A percentile compares a stretch with the other conserved stretches of the same genome.
Conservation (phyloP, 1,140 invertebrate genomes). For the Drosophila serrata region DNA sequence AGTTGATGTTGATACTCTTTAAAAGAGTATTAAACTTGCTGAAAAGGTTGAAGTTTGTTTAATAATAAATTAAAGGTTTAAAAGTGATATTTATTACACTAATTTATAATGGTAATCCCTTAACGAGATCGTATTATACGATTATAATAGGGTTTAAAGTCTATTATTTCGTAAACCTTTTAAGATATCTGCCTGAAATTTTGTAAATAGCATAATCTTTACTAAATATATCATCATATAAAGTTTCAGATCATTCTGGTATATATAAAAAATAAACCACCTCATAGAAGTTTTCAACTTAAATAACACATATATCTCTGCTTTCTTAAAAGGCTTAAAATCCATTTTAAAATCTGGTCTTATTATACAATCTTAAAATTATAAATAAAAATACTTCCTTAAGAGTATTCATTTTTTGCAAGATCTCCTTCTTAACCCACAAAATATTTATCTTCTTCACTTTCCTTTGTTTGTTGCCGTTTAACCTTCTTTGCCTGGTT, state of each 20-base stretch:
- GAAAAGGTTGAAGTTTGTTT: background rate
- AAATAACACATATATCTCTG: background rate
- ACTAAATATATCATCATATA: background rate
- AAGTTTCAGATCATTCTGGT: background rate
- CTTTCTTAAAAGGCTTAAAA: too few relatives aligned
- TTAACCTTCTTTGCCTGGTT: slow-evolving; percentile 50
- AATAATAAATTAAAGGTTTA: too few relatives aligned
- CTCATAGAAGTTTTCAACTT: background rate
- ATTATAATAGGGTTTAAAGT: background rate
- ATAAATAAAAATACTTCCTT: background rate
- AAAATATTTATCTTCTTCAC: slow-evolving; percentile 27
- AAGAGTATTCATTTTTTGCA: slow-evolving; percentile 6
- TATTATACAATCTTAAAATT: background rate
- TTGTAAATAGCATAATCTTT: too few relatives aligned
- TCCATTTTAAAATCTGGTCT: background rate
- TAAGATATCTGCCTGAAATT: background rate
- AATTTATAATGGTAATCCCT: too few relatives aligned
- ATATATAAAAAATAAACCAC: too few relatives aligned
- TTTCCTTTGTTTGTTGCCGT: slow-evolving; percentile 36
- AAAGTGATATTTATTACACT: too few relatives aligned
- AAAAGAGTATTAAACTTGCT: background rate
- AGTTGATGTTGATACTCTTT: slow-evolving; percentile 18
- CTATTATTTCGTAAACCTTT: background rate
- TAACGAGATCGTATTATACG: too few relatives aligned
- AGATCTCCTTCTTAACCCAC: background rate